Conservation (phyloP, 2,113 vertebrate genomes). For the Nicator chloris region DNA sequence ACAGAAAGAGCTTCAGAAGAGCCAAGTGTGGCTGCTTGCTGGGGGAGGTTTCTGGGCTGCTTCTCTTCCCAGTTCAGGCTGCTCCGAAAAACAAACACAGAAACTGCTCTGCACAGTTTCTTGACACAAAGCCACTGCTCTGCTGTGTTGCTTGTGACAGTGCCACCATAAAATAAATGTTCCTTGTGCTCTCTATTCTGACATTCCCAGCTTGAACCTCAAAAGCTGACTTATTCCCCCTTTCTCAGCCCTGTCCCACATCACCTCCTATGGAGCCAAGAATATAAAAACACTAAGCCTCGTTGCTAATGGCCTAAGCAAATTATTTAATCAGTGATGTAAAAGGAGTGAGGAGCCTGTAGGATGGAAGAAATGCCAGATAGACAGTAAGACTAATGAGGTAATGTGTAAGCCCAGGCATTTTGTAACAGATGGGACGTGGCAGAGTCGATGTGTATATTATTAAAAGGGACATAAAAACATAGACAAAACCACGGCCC, state of each 20-base stretch:
- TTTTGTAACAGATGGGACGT: neutral
- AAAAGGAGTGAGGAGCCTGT: neutral
- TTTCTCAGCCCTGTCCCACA: neutral
- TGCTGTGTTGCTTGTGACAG: neutral
- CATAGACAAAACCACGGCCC: conserved; percentile 1
- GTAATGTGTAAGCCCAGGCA: neutral
- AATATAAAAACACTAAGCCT: neutral
- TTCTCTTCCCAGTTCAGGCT: neutral
- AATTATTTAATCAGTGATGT: conserved; percentile 19
- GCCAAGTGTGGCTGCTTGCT: rapidly evolving
- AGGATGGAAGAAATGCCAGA: conserved; percentile 24
- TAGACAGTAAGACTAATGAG: conserved; percentile 27
- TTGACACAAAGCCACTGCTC: neutral
- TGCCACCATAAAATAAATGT: neutral
- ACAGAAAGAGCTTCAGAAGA: neutral
- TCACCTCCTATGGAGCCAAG: neutral
- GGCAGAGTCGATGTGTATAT: conserved; percentile 1
- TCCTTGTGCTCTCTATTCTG: neutral
- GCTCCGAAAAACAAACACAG: neutral
- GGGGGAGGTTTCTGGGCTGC: neutral
- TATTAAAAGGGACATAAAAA: conserved; percentile 21
- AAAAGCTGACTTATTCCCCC: neutral
- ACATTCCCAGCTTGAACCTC: neutral
- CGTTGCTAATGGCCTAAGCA: neutral
- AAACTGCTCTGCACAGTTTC: conserved; percentile 8